phyloP scores from a whole-genome alignment of 2,113 vertebrate species.

The Cyanoderma ruficeps region DNA sequence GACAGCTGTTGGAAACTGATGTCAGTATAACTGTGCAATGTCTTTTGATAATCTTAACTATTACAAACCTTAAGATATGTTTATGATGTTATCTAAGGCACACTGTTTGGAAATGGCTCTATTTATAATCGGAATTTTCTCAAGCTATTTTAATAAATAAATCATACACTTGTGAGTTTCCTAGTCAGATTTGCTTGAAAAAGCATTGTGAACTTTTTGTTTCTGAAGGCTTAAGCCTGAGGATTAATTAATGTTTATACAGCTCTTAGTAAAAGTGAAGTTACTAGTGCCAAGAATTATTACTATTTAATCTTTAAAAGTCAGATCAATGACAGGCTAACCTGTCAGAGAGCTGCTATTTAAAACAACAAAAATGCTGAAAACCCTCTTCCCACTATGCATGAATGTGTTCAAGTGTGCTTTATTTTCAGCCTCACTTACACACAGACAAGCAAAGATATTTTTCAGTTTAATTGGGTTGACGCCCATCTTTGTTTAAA shows the following conservation, averaged over 20 bases:
- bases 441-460: background rate
- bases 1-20: constrained; percentile 66
- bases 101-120: constrained; percentile 46
- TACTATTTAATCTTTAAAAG: constrained; percentile 57
- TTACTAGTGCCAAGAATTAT: constrained; percentile 48
- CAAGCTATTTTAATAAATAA: constrained; percentile 46
- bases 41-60: constrained; percentile 62
- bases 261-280: constrained; percentile 51
- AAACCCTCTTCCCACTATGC: background rate
- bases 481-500: background rate
- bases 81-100: constrained; percentile 56
- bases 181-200: constrained; percentile 49
- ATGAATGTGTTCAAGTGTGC: background rate
- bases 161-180: constrained; percentile 9
- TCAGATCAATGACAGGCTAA: constrained; percentile 53
- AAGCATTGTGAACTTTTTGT: constrained; percentile 29
- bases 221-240: constrained; percentile 46
- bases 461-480: constrained; percentile 20
- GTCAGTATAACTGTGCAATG: constrained; percentile 50
- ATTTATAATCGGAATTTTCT: constrained; percentile 51
- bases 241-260: constrained; percentile 70
- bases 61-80: constrained; percentile 63
- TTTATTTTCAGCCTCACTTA: background rate
- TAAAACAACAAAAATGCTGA: constrained; percentile 28
- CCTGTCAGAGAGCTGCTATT: constrained; percentile 26